A percentile compares a stretch with the other conserved stretches of the same genome.
Evolutionary conservation across 1,140 invertebrate genomes (phyloP).

Genomic region (Drosophila nikananu): DNA sequence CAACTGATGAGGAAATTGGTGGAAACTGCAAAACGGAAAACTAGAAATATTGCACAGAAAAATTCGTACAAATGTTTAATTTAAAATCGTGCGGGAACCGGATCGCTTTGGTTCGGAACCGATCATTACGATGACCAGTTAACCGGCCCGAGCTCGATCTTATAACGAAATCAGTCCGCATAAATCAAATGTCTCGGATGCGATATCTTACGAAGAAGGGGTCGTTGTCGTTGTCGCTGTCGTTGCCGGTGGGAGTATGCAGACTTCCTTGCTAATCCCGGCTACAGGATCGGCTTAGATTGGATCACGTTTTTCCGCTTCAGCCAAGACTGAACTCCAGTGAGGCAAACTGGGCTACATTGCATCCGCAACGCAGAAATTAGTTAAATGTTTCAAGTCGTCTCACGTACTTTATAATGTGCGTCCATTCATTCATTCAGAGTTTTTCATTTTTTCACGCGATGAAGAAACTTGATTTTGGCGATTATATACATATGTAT

Average conservation of each 20-base stretch:
- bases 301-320: conserved; percentile 14
- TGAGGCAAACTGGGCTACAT: conserved; percentile 22
- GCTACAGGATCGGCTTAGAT: conserved; percentile 5
- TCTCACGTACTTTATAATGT: conserved; percentile 6
- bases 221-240: not conserved
- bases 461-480: conserved; percentile 7
- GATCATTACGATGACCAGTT: conserved; percentile 32
- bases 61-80: conserved; percentile 35
- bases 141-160: conserved; percentile 10
- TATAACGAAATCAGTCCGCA: conserved; percentile 31
- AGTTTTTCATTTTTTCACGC: conserved; percentile 22
- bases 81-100: conserved; percentile 38
- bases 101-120: conserved; percentile 5
- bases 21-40: conserved; percentile 15
- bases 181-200: conserved; percentile 52
- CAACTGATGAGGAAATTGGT: conserved; percentile 29
- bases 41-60: conserved; percentile 9
- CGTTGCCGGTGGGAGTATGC: conserved; percentile 32
- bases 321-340: not conserved
- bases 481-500: not conserved
- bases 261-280: conserved; percentile 45
- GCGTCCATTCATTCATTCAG: conserved; percentile 34
- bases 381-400: conserved; percentile 24
- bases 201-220: conserved; percentile 8
- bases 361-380: conserved; percentile 40